A percentile compares a stretch with the other conserved stretches of the same genome.
These are phyloP conservation scores for Phalloptychus januarius DNA, from an alignment of 2,797 vertebrate species.

Conservation along the genomic window DNA sequence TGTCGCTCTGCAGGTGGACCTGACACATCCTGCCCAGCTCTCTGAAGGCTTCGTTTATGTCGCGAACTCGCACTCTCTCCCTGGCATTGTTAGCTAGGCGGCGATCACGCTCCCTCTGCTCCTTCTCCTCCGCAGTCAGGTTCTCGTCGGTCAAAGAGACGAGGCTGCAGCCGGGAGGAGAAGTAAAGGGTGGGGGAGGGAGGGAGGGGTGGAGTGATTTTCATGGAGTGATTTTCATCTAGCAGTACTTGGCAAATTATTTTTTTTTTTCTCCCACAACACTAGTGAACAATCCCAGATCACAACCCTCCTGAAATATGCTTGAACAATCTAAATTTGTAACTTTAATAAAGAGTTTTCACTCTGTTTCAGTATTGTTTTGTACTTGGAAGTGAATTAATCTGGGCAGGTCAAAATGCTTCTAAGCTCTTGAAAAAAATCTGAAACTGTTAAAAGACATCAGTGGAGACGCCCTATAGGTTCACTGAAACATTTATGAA, in stretches of 20 bases:
- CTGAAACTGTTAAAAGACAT: slow-evolving; percentile 41
- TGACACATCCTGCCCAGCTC: slow-evolving; percentile 99
- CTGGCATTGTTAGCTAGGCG: slow-evolving; percentile 97
- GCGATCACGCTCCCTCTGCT: slow-evolving; percentile 95
- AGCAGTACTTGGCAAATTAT: no score
- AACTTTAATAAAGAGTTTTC: slow-evolving; percentile 9
- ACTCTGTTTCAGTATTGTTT: neutral
- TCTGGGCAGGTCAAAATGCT: neutral
- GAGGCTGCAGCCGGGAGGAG: slow-evolving; percentile 72
- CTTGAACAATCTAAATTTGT: slow-evolving; percentile 14
- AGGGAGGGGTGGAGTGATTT: slow-evolving; percentile 43
- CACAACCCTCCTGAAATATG: slow-evolving; percentile 59
- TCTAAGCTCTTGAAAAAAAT: slow-evolving; percentile 19
- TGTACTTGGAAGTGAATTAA: slow-evolving; percentile 9
- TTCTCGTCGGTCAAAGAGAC: slow-evolving; percentile 87
- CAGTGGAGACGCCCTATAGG: slow-evolving; percentile 48
- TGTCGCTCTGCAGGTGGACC: slow-evolving; percentile 98
- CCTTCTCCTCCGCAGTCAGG: slow-evolving; percentile 97
- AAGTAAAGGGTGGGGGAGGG: slow-evolving; percentile 35
- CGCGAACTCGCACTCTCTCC: slow-evolving; percentile 96
- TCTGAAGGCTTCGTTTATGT: slow-evolving; percentile 99
- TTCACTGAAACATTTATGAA: neutral
- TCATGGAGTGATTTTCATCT: no score
- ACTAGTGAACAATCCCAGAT: slow-evolving; percentile 75
- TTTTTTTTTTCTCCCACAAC: no score